Evolutionary conservation across 1,140 invertebrate genomes (phyloP).

Genomic region (Bathynomus jamesi): DNA sequence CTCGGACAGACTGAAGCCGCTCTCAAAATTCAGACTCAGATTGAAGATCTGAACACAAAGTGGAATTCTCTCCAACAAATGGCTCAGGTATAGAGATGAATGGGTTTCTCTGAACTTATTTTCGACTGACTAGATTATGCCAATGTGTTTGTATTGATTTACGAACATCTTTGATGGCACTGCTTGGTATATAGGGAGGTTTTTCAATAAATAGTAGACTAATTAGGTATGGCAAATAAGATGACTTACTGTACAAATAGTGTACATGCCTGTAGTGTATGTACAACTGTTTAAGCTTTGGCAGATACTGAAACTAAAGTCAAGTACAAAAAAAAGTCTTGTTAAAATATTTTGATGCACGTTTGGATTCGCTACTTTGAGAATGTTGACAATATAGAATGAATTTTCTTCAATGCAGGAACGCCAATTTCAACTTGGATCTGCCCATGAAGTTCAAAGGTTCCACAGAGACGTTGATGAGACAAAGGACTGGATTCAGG

Average conservation of each 20-base stretch:
- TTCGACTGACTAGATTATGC: too few species aligned
- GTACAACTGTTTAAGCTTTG: too few species aligned
- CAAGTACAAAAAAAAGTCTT: too few species aligned
- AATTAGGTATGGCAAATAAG: too few species aligned
- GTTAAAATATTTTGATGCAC: background rate
- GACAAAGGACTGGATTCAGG: slow-evolving; percentile 98
- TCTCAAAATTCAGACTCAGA: slow-evolving; percentile 95
- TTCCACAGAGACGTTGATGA: slow-evolving; percentile 99
- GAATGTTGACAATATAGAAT: too few species aligned
- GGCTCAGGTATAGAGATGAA: slow-evolving; percentile 50
- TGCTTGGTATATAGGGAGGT: too few species aligned
- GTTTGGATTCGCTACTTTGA: background rate
- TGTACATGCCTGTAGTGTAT: too few species aligned
- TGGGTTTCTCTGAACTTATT: background rate
- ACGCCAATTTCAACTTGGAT: slow-evolving; percentile 86
- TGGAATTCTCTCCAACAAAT: slow-evolving; percentile 85
- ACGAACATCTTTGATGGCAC: too few species aligned
- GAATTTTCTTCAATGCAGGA: slow-evolving; percentile 46
- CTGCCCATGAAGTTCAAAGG: slow-evolving; percentile 96
- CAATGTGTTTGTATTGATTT: too few species aligned
- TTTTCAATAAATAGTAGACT: too few species aligned
- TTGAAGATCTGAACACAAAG: slow-evolving; percentile 88
- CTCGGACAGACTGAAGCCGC: slow-evolving; percentile 97
- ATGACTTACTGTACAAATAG: too few species aligned
- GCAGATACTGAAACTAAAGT: too few species aligned